A percentile compares a stretch with the other conserved stretches of the same genome.
Evolutionary conservation across 2,113 vertebrate species (phyloP).

Genomic region (Peromyscus californicus): DNA sequence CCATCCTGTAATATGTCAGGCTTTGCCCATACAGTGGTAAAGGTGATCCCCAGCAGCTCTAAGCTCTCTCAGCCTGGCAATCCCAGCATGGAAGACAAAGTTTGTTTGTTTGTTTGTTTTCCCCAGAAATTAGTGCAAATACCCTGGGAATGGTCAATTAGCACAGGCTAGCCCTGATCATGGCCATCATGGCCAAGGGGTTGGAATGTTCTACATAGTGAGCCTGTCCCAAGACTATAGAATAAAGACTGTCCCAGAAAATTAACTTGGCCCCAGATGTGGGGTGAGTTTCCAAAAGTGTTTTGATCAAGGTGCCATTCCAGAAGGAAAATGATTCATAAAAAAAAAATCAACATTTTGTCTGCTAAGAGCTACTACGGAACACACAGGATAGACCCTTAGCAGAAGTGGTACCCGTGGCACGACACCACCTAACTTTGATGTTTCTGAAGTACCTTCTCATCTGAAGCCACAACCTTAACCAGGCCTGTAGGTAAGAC

Average conservation of each 20-base stretch:
- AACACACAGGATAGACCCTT: neutral
- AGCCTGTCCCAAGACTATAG: neutral
- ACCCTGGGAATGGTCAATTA: neutral
- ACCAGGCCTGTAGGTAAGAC: neutral
- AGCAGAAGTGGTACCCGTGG: neutral
- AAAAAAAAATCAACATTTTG: neutral
- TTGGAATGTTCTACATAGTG: neutral
- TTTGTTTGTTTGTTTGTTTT: neutral
- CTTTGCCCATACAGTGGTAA: neutral
- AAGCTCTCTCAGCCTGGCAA: neutral
- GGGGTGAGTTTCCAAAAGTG: neutral
- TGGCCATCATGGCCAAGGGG: no score
- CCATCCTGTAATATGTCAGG: neutral
- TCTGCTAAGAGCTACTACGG: neutral
- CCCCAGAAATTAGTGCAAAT: constrained; percentile 8
- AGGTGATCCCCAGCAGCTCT: neutral
- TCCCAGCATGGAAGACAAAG: neutral
- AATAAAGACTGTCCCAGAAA: neutral
- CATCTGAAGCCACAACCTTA: neutral
- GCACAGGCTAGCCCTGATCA: neutral
- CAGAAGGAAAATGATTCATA: neutral
- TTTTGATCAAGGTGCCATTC: neutral
- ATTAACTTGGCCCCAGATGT: neutral
- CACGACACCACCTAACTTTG: neutral
- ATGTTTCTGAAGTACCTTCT: neutral